phyloP scores from a whole-genome alignment of 2,113 vertebrate genomes.

The Axis porcinus region DNA sequence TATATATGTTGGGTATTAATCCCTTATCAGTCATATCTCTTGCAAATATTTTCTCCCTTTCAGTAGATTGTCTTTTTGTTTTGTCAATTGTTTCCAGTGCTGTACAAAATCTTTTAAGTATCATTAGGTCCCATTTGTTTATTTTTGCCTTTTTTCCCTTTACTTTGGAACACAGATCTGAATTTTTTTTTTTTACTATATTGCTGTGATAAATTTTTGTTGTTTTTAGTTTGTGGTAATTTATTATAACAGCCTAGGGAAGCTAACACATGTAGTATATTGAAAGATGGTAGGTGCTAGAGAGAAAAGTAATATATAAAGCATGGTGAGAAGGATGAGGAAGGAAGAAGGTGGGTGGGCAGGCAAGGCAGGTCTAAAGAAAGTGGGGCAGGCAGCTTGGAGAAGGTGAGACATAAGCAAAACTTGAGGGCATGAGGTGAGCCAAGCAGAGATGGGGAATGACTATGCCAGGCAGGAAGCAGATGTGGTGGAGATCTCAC shows the following conservation, averaged over 20 bases:
- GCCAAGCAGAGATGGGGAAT: neutral
- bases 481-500: neutral
- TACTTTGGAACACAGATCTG: neutral
- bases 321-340: neutral
- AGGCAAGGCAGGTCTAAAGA: neutral
- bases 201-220: neutral
- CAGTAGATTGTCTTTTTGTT: neutral
- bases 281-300: neutral
- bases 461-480: neutral
- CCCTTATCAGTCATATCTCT: neutral
- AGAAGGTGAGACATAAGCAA: neutral
- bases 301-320: neutral
- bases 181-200: neutral
- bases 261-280: neutral
- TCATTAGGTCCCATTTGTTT: neutral
- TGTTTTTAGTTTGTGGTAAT: neutral
- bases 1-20: neutral
- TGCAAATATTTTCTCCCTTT: neutral
- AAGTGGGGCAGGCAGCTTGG: fast-evolving
- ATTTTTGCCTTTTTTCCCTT: neutral
- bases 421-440: neutral
- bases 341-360: neutral
- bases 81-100: neutral
- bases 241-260: neutral
- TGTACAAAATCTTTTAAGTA: neutral